phyloP scores from a whole-genome alignment of 2,888 invertebrate species.

The Anthrax anthrax region DNA sequence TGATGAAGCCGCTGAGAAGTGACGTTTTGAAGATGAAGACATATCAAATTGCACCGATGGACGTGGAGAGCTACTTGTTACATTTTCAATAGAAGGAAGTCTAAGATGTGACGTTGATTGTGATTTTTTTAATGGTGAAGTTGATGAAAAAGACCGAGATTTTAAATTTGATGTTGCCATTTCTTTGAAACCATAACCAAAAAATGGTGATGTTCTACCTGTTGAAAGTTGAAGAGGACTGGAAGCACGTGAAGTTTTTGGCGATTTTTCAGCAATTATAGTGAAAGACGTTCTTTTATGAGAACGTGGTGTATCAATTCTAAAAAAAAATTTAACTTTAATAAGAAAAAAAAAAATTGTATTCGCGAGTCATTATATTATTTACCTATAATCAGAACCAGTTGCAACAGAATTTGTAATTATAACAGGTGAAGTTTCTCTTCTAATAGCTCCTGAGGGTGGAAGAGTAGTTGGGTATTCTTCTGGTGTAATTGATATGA shows the following conservation, averaged over 20 bases:
- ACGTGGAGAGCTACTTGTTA: slow-evolving; percentile 26
- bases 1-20: not conserved
- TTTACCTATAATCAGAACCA: slow-evolving; percentile 30
- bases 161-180: no score
- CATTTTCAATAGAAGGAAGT: slow-evolving; percentile 16
- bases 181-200: slow-evolving; percentile 40
- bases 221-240: slow-evolving; percentile 34
- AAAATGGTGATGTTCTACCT: slow-evolving; percentile 45
- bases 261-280: slow-evolving; percentile 45
- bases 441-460: slow-evolving; percentile 10
- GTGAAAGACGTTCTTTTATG: slow-evolving; percentile 55
- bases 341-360: no score
- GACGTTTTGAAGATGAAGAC: slow-evolving; percentile 14
- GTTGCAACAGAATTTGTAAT: slow-evolving; percentile 27
- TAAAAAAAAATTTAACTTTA: slow-evolving; percentile 13
- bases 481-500: not conserved
- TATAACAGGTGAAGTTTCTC: slow-evolving; percentile 29
- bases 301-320: slow-evolving; percentile 35
- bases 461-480: slow-evolving; percentile 3
- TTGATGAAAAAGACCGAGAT: slow-evolving; percentile 2
- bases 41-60: slow-evolving; percentile 33
- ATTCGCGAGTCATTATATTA: no score
- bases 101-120: slow-evolving; percentile 18
- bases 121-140: slow-evolving; percentile 6
- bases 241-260: slow-evolving; percentile 38